Base-by-base conservation (phyloP, 1,140 invertebrate genomes). In the Neodiprion virginianus region DNA sequence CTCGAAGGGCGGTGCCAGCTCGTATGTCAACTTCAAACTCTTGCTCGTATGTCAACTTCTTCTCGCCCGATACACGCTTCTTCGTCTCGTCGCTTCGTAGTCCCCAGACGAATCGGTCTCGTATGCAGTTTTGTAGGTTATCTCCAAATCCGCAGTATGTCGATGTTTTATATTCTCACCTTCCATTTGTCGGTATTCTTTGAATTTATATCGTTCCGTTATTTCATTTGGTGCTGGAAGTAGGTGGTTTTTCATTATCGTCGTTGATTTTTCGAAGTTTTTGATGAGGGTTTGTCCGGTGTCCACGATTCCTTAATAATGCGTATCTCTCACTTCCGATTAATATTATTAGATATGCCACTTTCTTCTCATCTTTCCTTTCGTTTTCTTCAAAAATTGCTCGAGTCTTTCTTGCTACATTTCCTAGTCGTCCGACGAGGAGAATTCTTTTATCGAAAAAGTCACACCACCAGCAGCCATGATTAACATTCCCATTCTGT, bases 61-160 rank as follows among this genome's bases (percentile, higher is more conserved):
- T 76, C 67, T 82, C 80, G 48, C 77, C 65, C 4, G 81, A 71
- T 0, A 85, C 70, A 10, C 77, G 50, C n/a, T 78, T 78, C 53
- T 81, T 76, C 8, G 79, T 69, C 2, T 75, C 66, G 7, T 78
- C 79, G 21, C 72, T 78, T 17, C 68, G 70, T n/a, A 85, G 69
- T 7, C 84, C 81, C 75, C 78, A 82, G 0, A 86, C 78, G 66
- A 86, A 83, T 74, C 80, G 78, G 72, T 87, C 82, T 70, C 80
- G 67, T 17, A 85, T 53, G 17, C 48, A 67, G 9, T 77, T 79
- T 7, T 83, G 76, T 11, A 83, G 73, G n/a, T 74, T 75, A 1
- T 1, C 67, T 7, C 79, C 82, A 78, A 83, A 85, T 9, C 81
- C 75, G 72, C 83, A 84, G 68, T 80, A 28, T 4, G 75, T 78